A percentile compares a stretch with the other conserved stretches of the same genome.
These are phyloP conservation scores for Drosophila ezoana DNA, from an alignment of 2,888 invertebrate species.

Conservation along the genomic window DNA sequence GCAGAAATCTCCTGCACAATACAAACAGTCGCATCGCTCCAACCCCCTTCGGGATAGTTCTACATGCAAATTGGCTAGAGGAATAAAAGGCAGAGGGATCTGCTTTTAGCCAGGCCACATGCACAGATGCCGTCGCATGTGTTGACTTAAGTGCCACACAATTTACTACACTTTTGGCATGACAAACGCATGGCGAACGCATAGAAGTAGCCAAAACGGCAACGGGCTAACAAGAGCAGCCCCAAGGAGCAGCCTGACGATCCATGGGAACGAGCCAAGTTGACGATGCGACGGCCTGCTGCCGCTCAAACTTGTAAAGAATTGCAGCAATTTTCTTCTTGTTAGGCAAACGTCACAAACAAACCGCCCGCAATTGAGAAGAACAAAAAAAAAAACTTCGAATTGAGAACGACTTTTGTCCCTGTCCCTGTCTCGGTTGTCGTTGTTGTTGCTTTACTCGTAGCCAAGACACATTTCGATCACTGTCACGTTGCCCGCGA, in stretches of 20 bases:
- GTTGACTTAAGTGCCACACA: constrained; percentile 81
- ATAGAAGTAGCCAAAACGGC: constrained; percentile 56
- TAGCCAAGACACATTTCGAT: constrained; percentile 83
- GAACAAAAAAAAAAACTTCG: constrained; percentile 8
- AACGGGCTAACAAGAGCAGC: constrained; percentile 55
- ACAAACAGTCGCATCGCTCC: too few species aligned
- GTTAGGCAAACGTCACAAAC: constrained; percentile 81
- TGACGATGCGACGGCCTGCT: constrained; percentile 19
- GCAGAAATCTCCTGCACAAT: constrained; percentile 61
- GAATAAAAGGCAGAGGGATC: constrained; percentile 31
- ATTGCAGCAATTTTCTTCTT: constrained; percentile 83
- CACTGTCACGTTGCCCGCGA: constrained; percentile 80
- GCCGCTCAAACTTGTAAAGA: constrained; percentile 76
- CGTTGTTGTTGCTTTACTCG: constrained; percentile 46
- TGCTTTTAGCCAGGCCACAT: constrained; percentile 38
- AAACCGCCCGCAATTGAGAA: constrained; percentile 82
- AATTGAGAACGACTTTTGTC: constrained; percentile 30
- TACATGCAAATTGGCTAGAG: constrained; percentile 73
- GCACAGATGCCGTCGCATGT: constrained; percentile 61
- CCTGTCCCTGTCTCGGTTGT: constrained; percentile 10
- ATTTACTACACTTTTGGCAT: constrained; percentile 83
- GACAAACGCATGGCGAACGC: constrained; percentile 81
- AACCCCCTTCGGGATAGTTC: not conserved
- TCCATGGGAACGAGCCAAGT: constrained; percentile 47
- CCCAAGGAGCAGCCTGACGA: constrained; percentile 6